Evolutionary conservation across 2,113 vertebrate genomes (phyloP), one percentile per base, ranked within the genome.

Genomic region (Caretta caretta): DNA sequence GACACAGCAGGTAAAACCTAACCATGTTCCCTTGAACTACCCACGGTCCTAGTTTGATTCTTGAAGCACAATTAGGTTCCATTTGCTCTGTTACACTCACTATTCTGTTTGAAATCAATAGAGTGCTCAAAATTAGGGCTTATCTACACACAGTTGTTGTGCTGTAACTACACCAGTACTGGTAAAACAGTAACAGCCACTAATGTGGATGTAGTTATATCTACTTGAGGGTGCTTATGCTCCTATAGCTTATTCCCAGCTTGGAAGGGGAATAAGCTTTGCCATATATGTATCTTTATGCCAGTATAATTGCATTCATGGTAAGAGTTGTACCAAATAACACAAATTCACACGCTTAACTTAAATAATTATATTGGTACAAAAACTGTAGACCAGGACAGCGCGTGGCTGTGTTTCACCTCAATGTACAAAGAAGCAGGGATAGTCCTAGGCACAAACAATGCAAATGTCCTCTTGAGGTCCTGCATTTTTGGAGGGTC

Each of bases 81-180:
- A 24, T 65, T 50, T 0, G 5, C 84, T 53, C 84, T 50, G 79
- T 20, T 59, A n/a, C 1, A 1, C 0, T 0, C 38, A 48, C 65
- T 92, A 85, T 84, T 86, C 78, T 8, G 51, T 84, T 12, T 91
- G 89, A 89, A 0, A 2, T 76, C 83, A 76, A 6, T 31, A 80
- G 69, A 78, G 42, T 0, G 1, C 54, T 87, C 3, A 2, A 69
- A 54, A 42, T 51, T 81, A 88, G 51, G 56, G 12, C 62, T 94
- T 62, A 83, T 20, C 80, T 31, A 38, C 56, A 56, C 0, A 2
- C 72, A 76, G 24, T 14, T 76, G 72, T 46, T 46, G 22, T 2
- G 12, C 42, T 75, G 8, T 22, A 25, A 27, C 24, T 46, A 46
- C 46, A 46, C 3, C 62, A n/a, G 4, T n/a, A 69, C 4, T 19